A percentile compares a stretch with the other conserved stretches of the same genome.
Evolutionary conservation across 2,113 vertebrate genomes (phyloP).

Genomic region (Sisor rabdophorus): DNA sequence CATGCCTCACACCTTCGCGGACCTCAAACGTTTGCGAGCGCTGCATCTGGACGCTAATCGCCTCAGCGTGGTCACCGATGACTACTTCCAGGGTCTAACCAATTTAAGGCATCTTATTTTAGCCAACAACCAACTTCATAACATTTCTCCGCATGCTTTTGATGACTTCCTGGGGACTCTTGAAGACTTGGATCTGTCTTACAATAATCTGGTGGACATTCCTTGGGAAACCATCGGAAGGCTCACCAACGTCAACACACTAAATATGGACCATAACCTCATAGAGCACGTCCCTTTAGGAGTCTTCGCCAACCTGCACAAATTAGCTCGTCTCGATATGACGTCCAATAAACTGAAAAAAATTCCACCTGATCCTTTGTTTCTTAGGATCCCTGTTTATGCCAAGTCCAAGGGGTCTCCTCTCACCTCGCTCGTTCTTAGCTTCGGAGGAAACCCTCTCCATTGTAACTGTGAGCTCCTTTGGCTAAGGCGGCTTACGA

Average conservation of each 20-base stretch:
- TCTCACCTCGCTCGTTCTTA: constrained; percentile 78
- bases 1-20: constrained; percentile 83
- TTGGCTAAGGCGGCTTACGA: constrained; percentile 84
- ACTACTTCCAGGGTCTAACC: constrained; percentile 83
- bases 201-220: constrained; percentile 84
- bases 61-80: constrained; percentile 77
- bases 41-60: constrained; percentile 90
- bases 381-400: constrained; percentile 86
- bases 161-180: constrained; percentile 86
- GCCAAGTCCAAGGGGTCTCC: constrained; percentile 84
- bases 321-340: constrained; percentile 90
- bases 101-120: constrained; percentile 88
- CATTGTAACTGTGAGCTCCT: constrained; percentile 95
- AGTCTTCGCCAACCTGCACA: constrained; percentile 91
- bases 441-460: constrained; percentile 87
- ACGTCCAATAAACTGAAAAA: constrained; percentile 96
- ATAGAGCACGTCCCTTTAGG: constrained; percentile 89
- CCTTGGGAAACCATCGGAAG: constrained; percentile 85
- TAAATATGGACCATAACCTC: constrained; percentile 92
- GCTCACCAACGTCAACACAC: constrained; percentile 85
- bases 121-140: constrained; percentile 87
- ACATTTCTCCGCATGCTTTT: constrained; percentile 78
- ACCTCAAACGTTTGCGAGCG: constrained; percentile 82
- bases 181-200: constrained; percentile 93
- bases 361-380: constrained; percentile 88